Conservation (phyloP, 2,888 invertebrate species). For the Melinaea menophilus region DNA sequence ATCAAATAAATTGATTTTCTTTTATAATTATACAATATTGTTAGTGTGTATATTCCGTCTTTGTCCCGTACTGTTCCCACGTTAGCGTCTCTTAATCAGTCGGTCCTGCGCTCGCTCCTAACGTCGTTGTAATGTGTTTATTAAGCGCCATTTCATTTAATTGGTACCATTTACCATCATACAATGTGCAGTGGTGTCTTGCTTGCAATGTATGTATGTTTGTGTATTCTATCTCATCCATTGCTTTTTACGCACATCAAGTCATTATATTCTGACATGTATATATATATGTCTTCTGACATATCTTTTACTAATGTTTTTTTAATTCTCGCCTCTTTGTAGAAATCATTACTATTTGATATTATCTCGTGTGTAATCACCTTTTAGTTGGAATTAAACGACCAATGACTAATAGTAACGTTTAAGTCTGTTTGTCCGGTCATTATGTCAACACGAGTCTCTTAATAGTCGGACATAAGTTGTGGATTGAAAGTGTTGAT, state of each 20-base stretch:
- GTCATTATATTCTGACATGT: too few species aligned
- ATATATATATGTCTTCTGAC: too few species aligned
- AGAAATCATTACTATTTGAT: conserved; percentile 1
- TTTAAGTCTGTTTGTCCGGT: conserved; percentile 63
- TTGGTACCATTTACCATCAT: conserved; percentile 70
- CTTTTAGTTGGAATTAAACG: conserved; percentile 28
- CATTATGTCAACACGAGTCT: conserved; percentile 73
- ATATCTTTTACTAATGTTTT: too few species aligned
- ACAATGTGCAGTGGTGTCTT: conserved; percentile 65
- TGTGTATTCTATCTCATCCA: conserved; percentile 36
- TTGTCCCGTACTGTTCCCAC: conserved; percentile 66
- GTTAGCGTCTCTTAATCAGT: conserved; percentile 67
- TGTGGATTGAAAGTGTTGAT: conserved; percentile 73
- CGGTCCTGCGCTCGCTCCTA: conserved; percentile 66
- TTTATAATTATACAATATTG: conserved; percentile 10
- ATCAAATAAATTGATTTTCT: not conserved
- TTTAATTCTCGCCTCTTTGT: too few species aligned
- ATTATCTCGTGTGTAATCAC: conserved; percentile 9
- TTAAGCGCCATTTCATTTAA: conserved; percentile 72
- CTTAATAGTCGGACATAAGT: conserved; percentile 68
- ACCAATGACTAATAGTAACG: conserved; percentile 52
- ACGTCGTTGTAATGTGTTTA: conserved; percentile 75
- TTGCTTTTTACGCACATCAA: not conserved
- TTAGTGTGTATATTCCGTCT: conserved; percentile 39
- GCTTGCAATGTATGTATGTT: conserved; percentile 50